Evolutionary conservation across 2,113 vertebrate species (phyloP), one percentile per base, ranked within the genome.

Genomic region (Myiozetetes cayanensis): DNA sequence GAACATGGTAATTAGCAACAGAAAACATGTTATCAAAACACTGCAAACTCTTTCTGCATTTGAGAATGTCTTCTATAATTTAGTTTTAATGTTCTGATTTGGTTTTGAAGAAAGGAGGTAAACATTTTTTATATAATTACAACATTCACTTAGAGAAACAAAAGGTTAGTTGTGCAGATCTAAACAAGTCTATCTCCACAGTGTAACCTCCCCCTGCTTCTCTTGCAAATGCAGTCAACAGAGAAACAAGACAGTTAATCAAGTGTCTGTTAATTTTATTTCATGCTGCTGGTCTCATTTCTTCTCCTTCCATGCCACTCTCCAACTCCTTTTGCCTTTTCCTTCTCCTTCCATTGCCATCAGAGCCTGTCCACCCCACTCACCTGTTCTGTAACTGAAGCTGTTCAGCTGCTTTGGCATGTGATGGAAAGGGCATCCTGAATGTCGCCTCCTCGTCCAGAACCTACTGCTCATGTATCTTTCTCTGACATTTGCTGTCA

Each of bases 311-410:
- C 85, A 39, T 79, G 44, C 37, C 49, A 47, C 47, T 56, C 43
- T 79, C 55, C 61, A 85, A 6, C 44, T 95, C 18, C 12, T 76
- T 84, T 67, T 92, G 30, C 75, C 67, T 87, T 91, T 90, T 81
- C 78, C 61, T 79, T 86, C 76, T 94, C 81, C 52, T 94, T 95
- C 59, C 20, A 35, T 30, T 82, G 66, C 74, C 2, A 3, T 78
- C 55, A 83, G 62, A 94, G 55, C 56, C 66, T 90, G 70, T 72
- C 44, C 41, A 53, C 67, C 61, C 91, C 96, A 97, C 97, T 97
- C 95, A 96, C 90, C 85, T 97, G 96, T 76, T 92, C 44, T 82
- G 97, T 98, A 98, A 98, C 94, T 66, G 91, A 97, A 97, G 93
- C 89, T 93, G 73, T 96, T 95, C 59, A 82, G 95, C 97, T 98